phyloP scores from a whole-genome alignment of 2,888 invertebrate species.

The Drosophila quinaria region DNA sequence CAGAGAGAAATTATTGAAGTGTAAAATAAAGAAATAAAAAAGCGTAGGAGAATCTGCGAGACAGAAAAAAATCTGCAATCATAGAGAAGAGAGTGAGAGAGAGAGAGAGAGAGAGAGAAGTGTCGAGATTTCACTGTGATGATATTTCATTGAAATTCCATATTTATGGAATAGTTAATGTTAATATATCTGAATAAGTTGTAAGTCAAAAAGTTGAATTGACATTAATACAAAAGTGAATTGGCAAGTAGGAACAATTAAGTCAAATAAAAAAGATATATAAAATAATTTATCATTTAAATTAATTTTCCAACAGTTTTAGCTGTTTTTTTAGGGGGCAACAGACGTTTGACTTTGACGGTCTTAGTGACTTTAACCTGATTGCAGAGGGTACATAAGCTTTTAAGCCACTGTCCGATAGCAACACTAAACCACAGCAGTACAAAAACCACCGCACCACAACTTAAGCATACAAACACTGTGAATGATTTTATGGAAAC shows the following conservation, averaged over 20 bases:
- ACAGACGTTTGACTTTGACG: conserved; percentile 1
- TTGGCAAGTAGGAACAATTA: too few species aligned
- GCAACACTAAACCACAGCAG: not conserved
- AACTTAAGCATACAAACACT: not conserved
- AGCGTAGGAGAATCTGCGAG: conserved; percentile 5
- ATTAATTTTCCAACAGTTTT: not conserved
- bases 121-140: not conserved
- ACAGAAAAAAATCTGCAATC: not conserved
- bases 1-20: conserved; percentile 16
- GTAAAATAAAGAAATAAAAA: conserved; percentile 3
- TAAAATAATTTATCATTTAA: not conserved
- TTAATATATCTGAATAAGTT: not conserved
- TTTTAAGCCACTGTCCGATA: conserved; percentile 41
- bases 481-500: conserved; percentile 42
- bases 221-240: too few species aligned
- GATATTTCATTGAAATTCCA: conserved; percentile 13
- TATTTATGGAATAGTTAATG: not conserved
- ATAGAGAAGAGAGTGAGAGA: not conserved
- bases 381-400: conserved; percentile 32
- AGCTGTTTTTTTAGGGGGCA: not conserved
- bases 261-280: not conserved
- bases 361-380: conserved; percentile 22
- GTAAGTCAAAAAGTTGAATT: too few species aligned
- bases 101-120: not conserved
- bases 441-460: not conserved